Evolutionary conservation across 2,113 vertebrate genomes (phyloP).

Genomic region (Falco punctatus): DNA sequence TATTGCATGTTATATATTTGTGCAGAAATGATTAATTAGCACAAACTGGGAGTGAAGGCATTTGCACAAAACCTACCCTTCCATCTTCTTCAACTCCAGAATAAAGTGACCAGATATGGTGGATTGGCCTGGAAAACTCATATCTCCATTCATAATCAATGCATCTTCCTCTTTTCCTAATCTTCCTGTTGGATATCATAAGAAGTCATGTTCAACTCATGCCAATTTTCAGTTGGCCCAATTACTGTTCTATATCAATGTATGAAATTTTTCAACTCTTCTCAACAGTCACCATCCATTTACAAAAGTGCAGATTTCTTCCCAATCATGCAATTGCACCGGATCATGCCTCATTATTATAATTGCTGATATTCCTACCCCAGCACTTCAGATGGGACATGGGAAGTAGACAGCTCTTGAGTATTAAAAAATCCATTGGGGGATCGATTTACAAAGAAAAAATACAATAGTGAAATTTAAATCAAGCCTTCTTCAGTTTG

Average conservation of each 20-base stretch:
- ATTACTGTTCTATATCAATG: not conserved
- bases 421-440: not conserved
- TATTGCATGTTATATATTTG: not conserved
- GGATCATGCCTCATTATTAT: not conserved
- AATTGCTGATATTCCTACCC: not conserved
- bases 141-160: not conserved
- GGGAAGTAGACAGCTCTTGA: not conserved
- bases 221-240: not conserved
- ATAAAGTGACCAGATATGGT: not conserved
- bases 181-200: not conserved
- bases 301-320: not conserved
- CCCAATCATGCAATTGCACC: not conserved
- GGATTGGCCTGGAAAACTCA: not conserved
- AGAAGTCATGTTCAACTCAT: not conserved
- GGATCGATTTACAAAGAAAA: not conserved
- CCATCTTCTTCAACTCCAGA: not conserved
- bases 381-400: not conserved
- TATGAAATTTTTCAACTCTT: not conserved
- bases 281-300: not conserved
- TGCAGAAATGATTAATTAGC: not conserved
- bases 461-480: not conserved
- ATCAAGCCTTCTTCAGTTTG: not conserved
- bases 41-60: not conserved
- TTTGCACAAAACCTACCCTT: not conserved
- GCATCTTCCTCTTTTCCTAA: not conserved